phyloP scores from a whole-genome alignment of 2,888 invertebrate genomes.

The Philereme transversata region DNA sequence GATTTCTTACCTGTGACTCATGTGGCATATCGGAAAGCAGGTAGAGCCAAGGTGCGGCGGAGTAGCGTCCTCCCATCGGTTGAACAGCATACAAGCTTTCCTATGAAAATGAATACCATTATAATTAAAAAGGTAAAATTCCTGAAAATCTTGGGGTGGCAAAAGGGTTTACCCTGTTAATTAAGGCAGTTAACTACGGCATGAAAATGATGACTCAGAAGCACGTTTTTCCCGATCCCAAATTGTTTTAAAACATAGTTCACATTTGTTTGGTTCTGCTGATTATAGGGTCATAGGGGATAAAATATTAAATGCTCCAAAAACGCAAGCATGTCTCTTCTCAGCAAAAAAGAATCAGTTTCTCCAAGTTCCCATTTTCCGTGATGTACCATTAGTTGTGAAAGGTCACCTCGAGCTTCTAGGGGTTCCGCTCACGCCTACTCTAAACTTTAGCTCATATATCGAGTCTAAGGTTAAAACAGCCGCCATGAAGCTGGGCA shows the following conservation, averaged over 20 bases:
- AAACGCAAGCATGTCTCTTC: too few relatives aligned
- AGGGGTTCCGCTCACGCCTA: too few relatives aligned
- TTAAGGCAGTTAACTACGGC: conserved; percentile 33
- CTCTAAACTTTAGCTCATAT: too few relatives aligned
- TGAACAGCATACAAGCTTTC: conserved; percentile 77
- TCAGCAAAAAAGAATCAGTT: too few relatives aligned
- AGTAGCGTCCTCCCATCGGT: conserved; percentile 80
- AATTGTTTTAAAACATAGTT: conserved; percentile 24
- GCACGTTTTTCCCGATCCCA: conserved; percentile 10
- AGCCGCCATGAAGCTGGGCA: too few relatives aligned
- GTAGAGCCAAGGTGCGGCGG: conserved; percentile 71
- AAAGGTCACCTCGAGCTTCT: too few relatives aligned
- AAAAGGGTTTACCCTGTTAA: conserved; percentile 29
- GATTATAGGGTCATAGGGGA: conserved; percentile 21
- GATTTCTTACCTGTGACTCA: conserved; percentile 65
- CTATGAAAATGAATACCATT: conserved; percentile 43
- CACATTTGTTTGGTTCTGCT: not conserved
- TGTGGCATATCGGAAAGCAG: conserved; percentile 69
- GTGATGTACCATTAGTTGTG: too few relatives aligned
- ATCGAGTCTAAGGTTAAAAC: too few relatives aligned
- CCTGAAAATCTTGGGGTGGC: conserved; percentile 6
- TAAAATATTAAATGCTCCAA: too few relatives aligned
- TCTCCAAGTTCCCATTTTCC: too few relatives aligned
- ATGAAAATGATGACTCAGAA: conserved; percentile 28
- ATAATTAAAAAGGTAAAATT: conserved; percentile 13